Percentiles rank a stretch among this genome's conserved stretches.
phyloP scores from a whole-genome alignment of 1,140 invertebrate genomes.

The Spodoptera litura region DNA sequence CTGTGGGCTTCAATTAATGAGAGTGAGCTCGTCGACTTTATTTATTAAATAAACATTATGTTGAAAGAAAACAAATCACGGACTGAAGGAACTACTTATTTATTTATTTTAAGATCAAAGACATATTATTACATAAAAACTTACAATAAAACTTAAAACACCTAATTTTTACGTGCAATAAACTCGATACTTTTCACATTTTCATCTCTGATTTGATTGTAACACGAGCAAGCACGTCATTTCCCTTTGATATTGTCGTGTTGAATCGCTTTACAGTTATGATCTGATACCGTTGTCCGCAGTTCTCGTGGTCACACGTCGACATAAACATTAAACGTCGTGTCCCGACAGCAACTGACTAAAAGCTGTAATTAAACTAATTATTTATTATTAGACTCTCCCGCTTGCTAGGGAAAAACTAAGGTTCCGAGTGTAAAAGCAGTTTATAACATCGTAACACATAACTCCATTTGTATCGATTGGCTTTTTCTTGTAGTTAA shows the following conservation, averaged over 20 bases:
- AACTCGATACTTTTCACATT: too few species aligned
- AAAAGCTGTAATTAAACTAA: constrained; percentile 82
- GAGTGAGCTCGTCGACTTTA: constrained; percentile 1
- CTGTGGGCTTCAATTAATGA: constrained; percentile 22
- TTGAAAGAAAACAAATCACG: too few species aligned
- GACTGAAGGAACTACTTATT: too few species aligned
- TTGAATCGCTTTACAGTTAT: neutral
- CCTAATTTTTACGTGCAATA: neutral
- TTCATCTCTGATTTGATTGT: neutral
- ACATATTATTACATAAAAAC: too few species aligned
- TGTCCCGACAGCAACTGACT: constrained; percentile 63
- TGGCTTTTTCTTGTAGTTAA: constrained; percentile 56
- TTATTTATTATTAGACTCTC: constrained; percentile 80
- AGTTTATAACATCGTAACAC: constrained; percentile 67
- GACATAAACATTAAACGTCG: constrained; percentile 42
- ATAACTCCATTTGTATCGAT: constrained; percentile 69
- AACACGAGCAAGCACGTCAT: neutral
- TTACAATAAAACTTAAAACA: too few species aligned
- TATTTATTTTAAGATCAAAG: too few species aligned
- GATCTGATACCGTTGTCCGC: neutral
- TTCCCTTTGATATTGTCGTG: constrained; percentile 34
- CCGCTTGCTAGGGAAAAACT: constrained; percentile 68
- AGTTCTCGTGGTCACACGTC: constrained; percentile 7
- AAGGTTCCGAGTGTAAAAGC: constrained; percentile 57
- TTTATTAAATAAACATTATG: neutral